Conservation (phyloP, 2,113 vertebrate species). For the Sclerurus mexicanus region DNA sequence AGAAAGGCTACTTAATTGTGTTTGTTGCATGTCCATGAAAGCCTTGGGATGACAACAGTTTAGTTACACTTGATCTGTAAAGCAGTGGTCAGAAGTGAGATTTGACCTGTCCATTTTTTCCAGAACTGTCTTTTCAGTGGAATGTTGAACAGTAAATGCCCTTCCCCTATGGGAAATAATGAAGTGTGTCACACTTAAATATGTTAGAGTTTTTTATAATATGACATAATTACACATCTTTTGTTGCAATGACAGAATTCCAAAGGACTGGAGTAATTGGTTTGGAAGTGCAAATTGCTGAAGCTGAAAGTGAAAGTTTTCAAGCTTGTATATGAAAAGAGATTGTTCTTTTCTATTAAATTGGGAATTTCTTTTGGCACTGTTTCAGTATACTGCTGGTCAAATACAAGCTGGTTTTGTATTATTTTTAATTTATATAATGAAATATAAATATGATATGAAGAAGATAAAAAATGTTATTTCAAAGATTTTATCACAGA, state of each 20-base stretch:
- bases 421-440: neutral
- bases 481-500: neutral
- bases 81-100: neutral
- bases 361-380: neutral
- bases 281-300: neutral
- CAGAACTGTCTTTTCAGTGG: neutral
- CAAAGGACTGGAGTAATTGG: neutral
- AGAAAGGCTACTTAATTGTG: neutral
- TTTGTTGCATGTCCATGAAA: neutral
- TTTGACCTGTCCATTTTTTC: neutral
- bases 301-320: neutral
- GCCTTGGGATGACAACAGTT: neutral
- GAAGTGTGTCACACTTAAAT: neutral
- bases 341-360: neutral
- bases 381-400: neutral
- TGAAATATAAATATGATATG: neutral
- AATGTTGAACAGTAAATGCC: neutral
- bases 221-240: neutral
- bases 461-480: neutral
- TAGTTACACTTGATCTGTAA: neutral
- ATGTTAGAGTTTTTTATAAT: neutral
- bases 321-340: neutral
- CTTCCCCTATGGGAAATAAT: neutral
- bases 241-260: neutral
- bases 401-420: neutral